phyloP scores from a whole-genome alignment of 2,888 invertebrate genomes.

The Dryobota labecula region DNA sequence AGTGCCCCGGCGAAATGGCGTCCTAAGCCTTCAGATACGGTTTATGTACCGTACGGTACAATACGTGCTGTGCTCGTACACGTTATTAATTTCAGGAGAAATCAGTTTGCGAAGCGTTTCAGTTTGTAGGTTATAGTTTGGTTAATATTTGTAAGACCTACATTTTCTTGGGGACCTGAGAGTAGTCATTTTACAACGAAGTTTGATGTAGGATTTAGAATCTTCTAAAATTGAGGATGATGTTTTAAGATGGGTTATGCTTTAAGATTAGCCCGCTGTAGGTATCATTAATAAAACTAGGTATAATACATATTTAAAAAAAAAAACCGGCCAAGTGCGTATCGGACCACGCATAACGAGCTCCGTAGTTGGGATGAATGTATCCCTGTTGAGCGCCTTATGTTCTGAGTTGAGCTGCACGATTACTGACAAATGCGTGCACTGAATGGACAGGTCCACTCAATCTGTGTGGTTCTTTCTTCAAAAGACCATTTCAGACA shows the following conservation, averaged over 20 bases:
- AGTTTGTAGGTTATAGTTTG: constrained; percentile 24
- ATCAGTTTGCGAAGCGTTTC: constrained; percentile 31
- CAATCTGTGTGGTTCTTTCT: no score
- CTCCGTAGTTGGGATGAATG: no score
- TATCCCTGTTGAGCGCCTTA: no score
- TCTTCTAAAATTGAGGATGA: background rate
- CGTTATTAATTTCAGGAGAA: constrained; percentile 68
- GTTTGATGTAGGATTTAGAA: background rate
- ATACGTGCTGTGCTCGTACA: constrained; percentile 59
- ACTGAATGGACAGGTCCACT: no score
- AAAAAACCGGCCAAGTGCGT: no score
- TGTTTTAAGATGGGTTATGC: background rate
- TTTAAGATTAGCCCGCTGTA: background rate
- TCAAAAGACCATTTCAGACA: no score
- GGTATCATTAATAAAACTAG: background rate
- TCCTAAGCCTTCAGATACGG: constrained; percentile 85
- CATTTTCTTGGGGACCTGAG: background rate
- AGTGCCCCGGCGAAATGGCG: constrained; percentile 85
- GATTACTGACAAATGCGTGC: no score
- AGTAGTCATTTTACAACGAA: background rate
- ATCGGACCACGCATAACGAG: no score
- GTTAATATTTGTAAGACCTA: constrained; percentile 13
- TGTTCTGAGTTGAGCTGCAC: no score
- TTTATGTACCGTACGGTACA: constrained; percentile 75
- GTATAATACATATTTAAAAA: background rate